Evolutionary conservation across 2,888 invertebrate species (phyloP), one percentile per base, ranked within the genome.

Genomic region (Xiphydria camelus): DNA sequence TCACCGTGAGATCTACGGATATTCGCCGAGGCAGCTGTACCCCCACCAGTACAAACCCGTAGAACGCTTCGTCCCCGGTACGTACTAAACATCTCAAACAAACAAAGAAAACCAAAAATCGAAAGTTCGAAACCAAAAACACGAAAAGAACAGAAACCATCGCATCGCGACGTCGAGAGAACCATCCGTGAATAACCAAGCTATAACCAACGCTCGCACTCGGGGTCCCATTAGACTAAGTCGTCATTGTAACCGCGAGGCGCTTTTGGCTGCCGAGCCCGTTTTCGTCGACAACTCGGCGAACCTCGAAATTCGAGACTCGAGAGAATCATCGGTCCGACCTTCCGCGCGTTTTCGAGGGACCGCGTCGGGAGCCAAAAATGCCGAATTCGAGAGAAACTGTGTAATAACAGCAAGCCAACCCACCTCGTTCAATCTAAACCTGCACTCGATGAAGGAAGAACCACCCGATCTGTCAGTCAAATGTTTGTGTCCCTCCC

Each of bases 1-100:
- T 66, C 91, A 91, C 80, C 87, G 92, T 73, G 91, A 92, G 76
- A 87, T 85, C 71, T 92, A 92, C 80, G 92, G 92, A 57, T 91
- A 92, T 79, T 89, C 91, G 64, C 92, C 92, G 64, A 85, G 91
- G 78, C 81, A 88, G 75, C 88, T 92, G 82, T 91, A 89, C 77
- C 85, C 90, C 70, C 90, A 89, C 82, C 88, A 90, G 82, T 90
- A 89, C 82, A 82, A 85, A 75, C 73, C 76, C 59, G 81, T 87
- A 76, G 86, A 86, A 73, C 83, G 85, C 80, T 87, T 86, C 84
- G 85, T 89, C 85, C 88, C 91, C 83, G 87, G 91, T 91, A 83
- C 87, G 91, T 88, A 79, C 73, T 76, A 68, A 62, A 59, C 51
- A 53, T 51, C 50, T 50, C 41, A 53, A 41, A 49, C 38, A 32